phyloP scores from a whole-genome alignment of 2,113 vertebrate species.

The Cariama cristata region DNA sequence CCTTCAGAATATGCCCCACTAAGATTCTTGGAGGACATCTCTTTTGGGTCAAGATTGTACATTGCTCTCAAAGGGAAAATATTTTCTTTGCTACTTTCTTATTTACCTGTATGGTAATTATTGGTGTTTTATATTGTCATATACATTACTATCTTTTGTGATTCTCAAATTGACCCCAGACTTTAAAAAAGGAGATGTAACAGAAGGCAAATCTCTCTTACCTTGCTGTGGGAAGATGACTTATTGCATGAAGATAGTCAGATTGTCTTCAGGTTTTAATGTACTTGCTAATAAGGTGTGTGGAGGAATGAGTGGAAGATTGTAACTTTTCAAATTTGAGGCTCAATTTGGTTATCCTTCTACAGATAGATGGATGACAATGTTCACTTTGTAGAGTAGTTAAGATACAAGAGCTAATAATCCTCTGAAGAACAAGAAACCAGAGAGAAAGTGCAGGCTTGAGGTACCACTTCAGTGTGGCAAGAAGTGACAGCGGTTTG shows the following conservation, averaged over 20 bases:
- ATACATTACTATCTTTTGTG: neutral
- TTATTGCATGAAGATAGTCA: neutral
- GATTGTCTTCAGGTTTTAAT: neutral
- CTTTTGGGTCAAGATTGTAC: neutral
- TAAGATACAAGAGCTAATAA: neutral
- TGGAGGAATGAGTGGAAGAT: neutral
- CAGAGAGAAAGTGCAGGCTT: neutral
- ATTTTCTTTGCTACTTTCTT: neutral
- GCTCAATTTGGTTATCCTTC: neutral
- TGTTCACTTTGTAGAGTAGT: neutral
- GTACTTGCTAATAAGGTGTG: neutral
- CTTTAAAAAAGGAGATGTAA: neutral
- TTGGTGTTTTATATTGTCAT: neutral
- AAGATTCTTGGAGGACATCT: neutral
- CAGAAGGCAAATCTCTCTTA: neutral
- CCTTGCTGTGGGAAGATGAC: neutral
- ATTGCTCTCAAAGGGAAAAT: neutral
- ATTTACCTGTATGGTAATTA: neutral
- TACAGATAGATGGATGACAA: neutral
- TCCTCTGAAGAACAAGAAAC: neutral
- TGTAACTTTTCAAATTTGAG: neutral
- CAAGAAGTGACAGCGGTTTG: neutral
- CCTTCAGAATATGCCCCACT: neutral
- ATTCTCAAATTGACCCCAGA: neutral
- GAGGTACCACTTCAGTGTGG: neutral